Conservation (phyloP, 1,140 invertebrate species). For the Centruroides vittatus region DNA sequence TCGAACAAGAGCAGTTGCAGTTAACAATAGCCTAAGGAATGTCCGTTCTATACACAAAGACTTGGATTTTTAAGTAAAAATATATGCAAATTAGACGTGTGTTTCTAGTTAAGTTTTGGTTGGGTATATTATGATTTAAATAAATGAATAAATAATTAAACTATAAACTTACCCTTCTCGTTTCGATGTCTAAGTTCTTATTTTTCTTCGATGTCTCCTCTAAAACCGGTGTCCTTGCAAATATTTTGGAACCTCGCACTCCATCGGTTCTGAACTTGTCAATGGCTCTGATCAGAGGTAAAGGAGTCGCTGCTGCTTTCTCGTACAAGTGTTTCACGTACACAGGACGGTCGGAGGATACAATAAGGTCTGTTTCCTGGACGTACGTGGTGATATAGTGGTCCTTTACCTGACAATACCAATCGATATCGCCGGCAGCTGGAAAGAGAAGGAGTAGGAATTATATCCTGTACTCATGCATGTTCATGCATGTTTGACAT, state of each 20-base stretch:
- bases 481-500: too few relatives aligned
- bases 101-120: too few relatives aligned
- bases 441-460: too few relatives aligned
- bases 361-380: conserved; percentile 50
- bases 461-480: too few relatives aligned
- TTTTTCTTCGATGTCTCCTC: conserved; percentile 36
- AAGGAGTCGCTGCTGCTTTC: conserved; percentile 42
- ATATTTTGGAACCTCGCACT: conserved; percentile 38
- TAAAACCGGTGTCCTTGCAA: conserved; percentile 62
- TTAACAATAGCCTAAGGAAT: not conserved
- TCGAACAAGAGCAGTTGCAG: not conserved
- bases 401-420: conserved; percentile 26
- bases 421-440: too few relatives aligned
- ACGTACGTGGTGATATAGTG: conserved; percentile 51
- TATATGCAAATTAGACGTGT: too few relatives aligned
- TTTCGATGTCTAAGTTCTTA: conserved; percentile 70
- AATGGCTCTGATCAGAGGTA: conserved; percentile 20
- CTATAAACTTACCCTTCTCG: conserved; percentile 49
- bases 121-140: too few relatives aligned
- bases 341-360: conserved; percentile 44
- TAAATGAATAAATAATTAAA: too few relatives aligned
- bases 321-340: conserved; percentile 56
- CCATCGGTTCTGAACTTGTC: conserved; percentile 38
- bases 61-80: too few relatives aligned
- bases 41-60: too few relatives aligned